Evolutionary conservation across 2,888 invertebrate species (phyloP), one percentile per base, ranked within the genome.

Genomic region (Epistrophe grossulariae): DNA sequence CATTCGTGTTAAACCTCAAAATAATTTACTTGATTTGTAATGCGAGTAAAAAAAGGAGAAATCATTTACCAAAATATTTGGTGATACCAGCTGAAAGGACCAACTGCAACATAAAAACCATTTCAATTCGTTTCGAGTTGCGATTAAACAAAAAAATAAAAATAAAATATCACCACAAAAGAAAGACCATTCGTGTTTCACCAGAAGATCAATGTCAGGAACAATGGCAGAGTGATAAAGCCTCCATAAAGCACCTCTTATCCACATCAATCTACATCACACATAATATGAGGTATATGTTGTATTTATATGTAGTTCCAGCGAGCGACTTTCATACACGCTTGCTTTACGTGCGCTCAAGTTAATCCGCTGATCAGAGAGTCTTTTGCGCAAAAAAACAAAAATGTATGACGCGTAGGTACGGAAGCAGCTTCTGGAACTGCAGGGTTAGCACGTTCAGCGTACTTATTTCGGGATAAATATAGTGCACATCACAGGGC

Each of bases 391-490:
- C 24, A 24, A 24, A 38, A 52, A 35, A 57, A 38, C 57, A 38
- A 59, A 59, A 55, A 11, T 43, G 62, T 62, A 55, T 55, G 43
- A 52, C 77, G 84, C 84, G 84, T 84, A 84, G 80, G 80, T 84
- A 84, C 84, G 77, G 84, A 84, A 84, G 84, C 84, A 68, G 84
- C 84, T 84, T 72, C 84, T 84, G 84, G 52, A 72, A 77, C 77
- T 80, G 52, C 52, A 79, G 62, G 35, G 64, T 72, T 64, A 28
- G 50, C 82, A 72, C 79, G 45, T 48, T 72, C 55, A 31, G 55
- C 45, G 79, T 24, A 71, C 79, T 76, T 48, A 73, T 74, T 70
- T 70, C 74, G 31, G 74, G 57, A 83, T 72, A 60, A 70, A 83
- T 79, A 57, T 57, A 57, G 68, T 59, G 74, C 68, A 66, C 57